These are phyloP conservation scores for Catalaphyllia jardinei DNA, from an alignment of 64 coral and sea anemone genomes.

Conservation along the genomic window DNA sequence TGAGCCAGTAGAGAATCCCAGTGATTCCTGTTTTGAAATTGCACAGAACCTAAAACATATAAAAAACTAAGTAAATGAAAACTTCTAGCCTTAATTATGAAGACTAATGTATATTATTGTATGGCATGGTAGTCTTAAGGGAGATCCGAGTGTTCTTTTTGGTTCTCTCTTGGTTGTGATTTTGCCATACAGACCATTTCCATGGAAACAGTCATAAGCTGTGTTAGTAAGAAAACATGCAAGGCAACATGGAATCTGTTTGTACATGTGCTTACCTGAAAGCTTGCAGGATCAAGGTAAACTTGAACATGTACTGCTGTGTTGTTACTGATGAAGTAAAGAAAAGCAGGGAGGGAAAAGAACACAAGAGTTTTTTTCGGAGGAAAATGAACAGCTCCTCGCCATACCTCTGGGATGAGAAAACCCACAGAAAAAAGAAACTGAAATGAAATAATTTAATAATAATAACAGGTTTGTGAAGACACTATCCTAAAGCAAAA, in stretches of 20 bases:
- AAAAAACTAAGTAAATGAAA: no score
- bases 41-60: conserved; percentile 83
- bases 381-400: conserved; percentile 19
- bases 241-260: no score
- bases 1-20: conserved; percentile 72
- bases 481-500: not conserved
- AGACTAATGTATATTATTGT: no score
- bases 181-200: no score
- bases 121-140: no score
- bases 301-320: conserved; percentile 87
- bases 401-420: conserved; percentile 55
- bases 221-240: no score
- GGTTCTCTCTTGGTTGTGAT: no score
- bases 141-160: no score
- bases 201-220: no score
- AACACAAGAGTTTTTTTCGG: conserved; percentile 60
- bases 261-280: conserved; percentile 60
- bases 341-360: conserved; percentile 79
- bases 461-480: no score
- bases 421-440: conserved; percentile 75
- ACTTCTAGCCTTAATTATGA: no score
- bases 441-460: conserved; percentile 40
- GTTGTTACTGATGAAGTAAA: conserved; percentile 90
- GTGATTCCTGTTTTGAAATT: conserved; percentile 89
- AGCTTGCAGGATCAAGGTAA: conserved; percentile 92